A percentile compares a stretch with the other conserved stretches of the same genome.
phyloP scores from a whole-genome alignment of 2,888 invertebrate genomes.

The Harpalus rufipes region DNA sequence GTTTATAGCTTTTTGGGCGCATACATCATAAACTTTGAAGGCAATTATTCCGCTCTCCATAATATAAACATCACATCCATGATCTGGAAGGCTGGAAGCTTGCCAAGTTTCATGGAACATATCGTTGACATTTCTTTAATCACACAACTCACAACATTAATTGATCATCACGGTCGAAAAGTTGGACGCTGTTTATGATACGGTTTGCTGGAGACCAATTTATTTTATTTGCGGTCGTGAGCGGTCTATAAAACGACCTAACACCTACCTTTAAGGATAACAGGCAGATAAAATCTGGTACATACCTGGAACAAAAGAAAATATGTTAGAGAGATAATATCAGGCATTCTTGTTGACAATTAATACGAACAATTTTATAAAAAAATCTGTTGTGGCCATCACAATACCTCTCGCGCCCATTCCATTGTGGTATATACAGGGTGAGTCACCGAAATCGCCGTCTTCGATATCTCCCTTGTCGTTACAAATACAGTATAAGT shows the following conservation, averaged over 20 bases:
- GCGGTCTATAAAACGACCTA: constrained; percentile 16
- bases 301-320: constrained; percentile 37
- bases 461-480: too few relatives aligned
- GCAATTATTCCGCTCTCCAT: constrained; percentile 62
- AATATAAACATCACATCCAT: constrained; percentile 58
- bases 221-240: constrained; percentile 44
- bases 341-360: too few relatives aligned
- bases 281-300: constrained; percentile 7
- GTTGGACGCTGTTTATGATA: constrained; percentile 47
- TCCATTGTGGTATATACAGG: too few relatives aligned
- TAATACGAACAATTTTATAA: not conserved
- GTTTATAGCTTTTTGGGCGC: constrained; percentile 47
- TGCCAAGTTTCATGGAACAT: constrained; percentile 51
- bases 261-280: constrained; percentile 27
- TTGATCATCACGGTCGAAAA: constrained; percentile 53
- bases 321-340: not conserved
- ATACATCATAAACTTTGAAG: constrained; percentile 56
- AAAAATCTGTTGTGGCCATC: too few relatives aligned
- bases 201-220: constrained; percentile 22
- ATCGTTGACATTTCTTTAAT: constrained; percentile 62
- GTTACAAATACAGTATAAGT: too few relatives aligned
- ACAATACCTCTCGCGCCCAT: too few relatives aligned
- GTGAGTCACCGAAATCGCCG: too few relatives aligned
- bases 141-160: constrained; percentile 57
- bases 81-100: constrained; percentile 23